Percentiles rank a stretch among this genome's conserved stretches.
Conservation (phyloP, 1,140 invertebrate genomes). For the Drusus annulatus region DNA sequence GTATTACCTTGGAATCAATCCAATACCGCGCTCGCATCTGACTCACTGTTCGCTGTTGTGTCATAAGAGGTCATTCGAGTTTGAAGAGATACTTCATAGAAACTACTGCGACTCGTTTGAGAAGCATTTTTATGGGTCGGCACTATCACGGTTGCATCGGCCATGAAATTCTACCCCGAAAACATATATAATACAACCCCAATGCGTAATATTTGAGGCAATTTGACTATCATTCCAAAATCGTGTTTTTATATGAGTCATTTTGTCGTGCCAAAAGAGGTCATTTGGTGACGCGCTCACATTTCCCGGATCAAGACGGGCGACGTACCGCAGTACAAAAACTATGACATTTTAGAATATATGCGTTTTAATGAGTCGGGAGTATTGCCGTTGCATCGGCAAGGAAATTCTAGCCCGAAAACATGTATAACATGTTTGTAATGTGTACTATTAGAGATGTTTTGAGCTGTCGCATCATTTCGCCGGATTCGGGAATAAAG, state of each 20-base stretch:
- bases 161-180: constrained; percentile 33
- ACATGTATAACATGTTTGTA: constrained; percentile 25
- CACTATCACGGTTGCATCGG: constrained; percentile 15
- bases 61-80: constrained; percentile 11
- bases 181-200: constrained; percentile 17
- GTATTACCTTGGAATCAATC: too few species aligned
- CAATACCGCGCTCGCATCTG: neutral
- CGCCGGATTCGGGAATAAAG: constrained; percentile 18
- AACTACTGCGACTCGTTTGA: too few species aligned
- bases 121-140: neutral
- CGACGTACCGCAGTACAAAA: neutral
- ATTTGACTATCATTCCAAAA: neutral
- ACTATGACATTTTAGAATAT: neutral
- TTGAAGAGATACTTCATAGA: neutral
- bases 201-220: neutral
- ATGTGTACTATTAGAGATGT: neutral
- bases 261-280: constrained; percentile 13
- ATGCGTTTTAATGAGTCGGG: neutral
- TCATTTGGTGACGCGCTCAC: constrained; percentile 19
- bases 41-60: neutral
- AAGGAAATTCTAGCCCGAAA: constrained; percentile 36
- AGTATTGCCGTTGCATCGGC: constrained; percentile 16
- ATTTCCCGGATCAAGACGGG: neutral
- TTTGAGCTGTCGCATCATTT: constrained; percentile 4
- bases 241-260: constrained; percentile 8